Percentiles rank a stretch among this genome's conserved stretches.
Conservation (phyloP, 2,888 invertebrate species). For the Dryomyza anilis region DNA sequence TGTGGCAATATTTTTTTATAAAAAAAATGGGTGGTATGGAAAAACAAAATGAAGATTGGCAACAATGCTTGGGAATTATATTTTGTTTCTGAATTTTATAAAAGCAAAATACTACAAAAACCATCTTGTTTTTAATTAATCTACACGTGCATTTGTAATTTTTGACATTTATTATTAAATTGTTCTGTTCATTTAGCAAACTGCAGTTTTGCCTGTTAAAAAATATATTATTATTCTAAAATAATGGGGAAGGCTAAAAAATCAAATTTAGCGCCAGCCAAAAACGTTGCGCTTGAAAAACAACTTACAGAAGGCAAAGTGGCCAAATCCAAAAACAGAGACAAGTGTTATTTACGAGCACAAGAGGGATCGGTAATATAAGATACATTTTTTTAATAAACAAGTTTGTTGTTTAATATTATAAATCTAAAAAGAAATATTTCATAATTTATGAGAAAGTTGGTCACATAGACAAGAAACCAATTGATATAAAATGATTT, state of each 20-base stretch:
- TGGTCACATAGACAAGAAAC: no score
- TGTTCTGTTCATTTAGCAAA: neutral
- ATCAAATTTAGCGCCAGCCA: conserved; percentile 50
- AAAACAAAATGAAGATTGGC: no score
- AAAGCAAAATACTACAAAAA: no score
- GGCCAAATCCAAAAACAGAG: conserved; percentile 53
- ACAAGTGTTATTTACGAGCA: conserved; percentile 70
- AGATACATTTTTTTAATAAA: neutral
- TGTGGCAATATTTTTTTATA: no score
- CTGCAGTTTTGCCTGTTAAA: neutral
- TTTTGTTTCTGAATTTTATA: no score
- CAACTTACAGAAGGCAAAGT: conserved; percentile 74
- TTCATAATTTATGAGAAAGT: no score
- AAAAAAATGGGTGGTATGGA: no score
- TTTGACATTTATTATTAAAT: neutral
- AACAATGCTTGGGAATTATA: no score
- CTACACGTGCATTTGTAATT: neutral
- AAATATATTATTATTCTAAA: neutral
- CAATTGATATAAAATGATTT: no score
- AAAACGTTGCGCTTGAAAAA: conserved; percentile 71
- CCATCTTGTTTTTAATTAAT: no score
- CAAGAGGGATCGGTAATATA: conserved; percentile 70
- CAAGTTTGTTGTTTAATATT: neutral
- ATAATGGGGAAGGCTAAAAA: conserved; percentile 75
- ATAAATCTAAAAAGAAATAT: neutral